These are phyloP conservation scores for Caenorhabditis briggsae DNA, from an alignment of 1,140 invertebrate genomes.

Conservation along the genomic window DNA sequence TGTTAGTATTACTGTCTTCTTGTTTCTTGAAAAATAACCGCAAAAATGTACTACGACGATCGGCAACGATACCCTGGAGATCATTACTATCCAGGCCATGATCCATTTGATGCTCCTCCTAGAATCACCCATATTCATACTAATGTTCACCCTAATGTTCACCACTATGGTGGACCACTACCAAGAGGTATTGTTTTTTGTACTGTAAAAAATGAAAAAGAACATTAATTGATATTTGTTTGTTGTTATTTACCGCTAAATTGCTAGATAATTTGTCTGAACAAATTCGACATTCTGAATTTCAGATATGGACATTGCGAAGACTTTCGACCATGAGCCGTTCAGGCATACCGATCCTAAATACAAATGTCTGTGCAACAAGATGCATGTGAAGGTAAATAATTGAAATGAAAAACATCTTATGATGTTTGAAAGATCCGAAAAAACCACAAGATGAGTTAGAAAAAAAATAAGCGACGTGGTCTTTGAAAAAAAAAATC, in stretches of 20 bases:
- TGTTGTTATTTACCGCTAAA: neutral
- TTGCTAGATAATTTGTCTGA: neutral
- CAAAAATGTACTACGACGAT: slow-evolving; percentile 44
- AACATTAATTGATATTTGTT: too few relatives aligned
- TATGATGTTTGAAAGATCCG: too few relatives aligned
- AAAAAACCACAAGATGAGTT: too few relatives aligned
- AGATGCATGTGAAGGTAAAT: slow-evolving; percentile 59
- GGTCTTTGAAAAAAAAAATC: too few relatives aligned
- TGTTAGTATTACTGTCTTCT: neutral
- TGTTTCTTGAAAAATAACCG: neutral
- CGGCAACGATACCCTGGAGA: neutral
- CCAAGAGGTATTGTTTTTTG: neutral
- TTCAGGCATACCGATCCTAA: slow-evolving; percentile 58
- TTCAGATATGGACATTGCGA: slow-evolving; percentile 60
- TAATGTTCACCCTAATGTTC: slow-evolving; percentile 2
- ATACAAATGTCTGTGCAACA: slow-evolving; percentile 56
- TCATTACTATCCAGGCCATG: slow-evolving; percentile 19
- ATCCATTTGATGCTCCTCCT: slow-evolving; percentile 24
- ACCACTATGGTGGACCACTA: slow-evolving; percentile 3
- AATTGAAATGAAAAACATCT: neutral
- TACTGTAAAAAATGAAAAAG: too few relatives aligned
- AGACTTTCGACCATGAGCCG: slow-evolving; percentile 60
- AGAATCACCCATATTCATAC: slow-evolving; percentile 40
- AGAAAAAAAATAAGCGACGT: too few relatives aligned
- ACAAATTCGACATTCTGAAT: neutral